Evolutionary conservation across 2,888 invertebrate species (phyloP), one percentile per base, ranked within the genome.

Genomic region (Hirtodrosophila cameraria): DNA sequence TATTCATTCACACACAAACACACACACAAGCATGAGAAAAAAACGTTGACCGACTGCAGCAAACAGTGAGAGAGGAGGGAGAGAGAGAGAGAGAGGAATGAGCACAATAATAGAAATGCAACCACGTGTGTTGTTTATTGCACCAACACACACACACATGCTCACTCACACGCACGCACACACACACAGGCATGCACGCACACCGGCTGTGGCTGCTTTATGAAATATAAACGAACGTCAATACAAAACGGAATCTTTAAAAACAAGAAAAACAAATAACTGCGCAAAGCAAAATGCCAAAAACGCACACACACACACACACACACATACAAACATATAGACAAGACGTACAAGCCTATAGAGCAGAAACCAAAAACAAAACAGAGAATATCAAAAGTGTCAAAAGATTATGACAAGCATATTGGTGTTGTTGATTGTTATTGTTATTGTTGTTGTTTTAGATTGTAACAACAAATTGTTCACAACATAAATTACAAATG

Each of bases 201-300:
- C 59, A 58, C 53, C 53, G 59, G 53, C 58, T 64, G 57, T 49
- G 50, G 36, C 49, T 45, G 55, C 23, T 49, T 69, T 20, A 58
- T 28, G 23, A 43, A 43, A 60, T 64, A 54, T 53, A 69, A 64
- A 39, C 81, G 84, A 86, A 86, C 63, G 75, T 86, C 67, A 77
- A 82, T 77, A 59, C 70, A 84, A 86, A 75, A 68, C 72, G 67
- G 67, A 82, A 77, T 84, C 69, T 75, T 77, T 63, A 63, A 82
- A 86, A 82, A 84, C 72, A 86, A 82, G 81, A 84, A 82, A 82
- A 86, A 82, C 84, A 82, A 82, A 82, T 77, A 84, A 70, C 69
- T 65, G 82, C 33, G 68, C 73, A 82, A 82, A 82, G 75, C 67
- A 43, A 50, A 82, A 81, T 69, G 59, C 68, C 75, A 55, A 82